Percentiles rank a stretch among this genome's conserved stretches.
These are phyloP conservation scores for Drosophila jambulina DNA, from an alignment of 1,140 invertebrate species.

Conservation along the genomic window DNA sequence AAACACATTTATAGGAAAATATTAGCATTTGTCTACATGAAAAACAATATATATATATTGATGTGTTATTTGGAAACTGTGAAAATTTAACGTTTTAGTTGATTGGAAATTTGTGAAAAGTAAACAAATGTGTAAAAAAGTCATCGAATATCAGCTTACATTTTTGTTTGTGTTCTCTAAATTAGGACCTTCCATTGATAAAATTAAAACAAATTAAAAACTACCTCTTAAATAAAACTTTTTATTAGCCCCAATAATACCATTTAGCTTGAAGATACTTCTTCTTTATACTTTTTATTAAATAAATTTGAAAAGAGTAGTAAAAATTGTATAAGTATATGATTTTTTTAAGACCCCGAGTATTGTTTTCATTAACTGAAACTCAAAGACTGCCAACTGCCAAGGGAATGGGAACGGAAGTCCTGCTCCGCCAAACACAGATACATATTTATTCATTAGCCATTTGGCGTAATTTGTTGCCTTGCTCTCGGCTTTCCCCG, in stretches of 20 bases:
- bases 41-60: neutral
- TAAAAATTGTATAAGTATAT: neutral
- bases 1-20: neutral
- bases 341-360: neutral
- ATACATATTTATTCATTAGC: constrained; percentile 76
- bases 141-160: too few relatives aligned
- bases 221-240: too few relatives aligned
- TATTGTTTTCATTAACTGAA: neutral
- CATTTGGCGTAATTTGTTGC: constrained; percentile 62
- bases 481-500: constrained; percentile 37
- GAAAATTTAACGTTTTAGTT: too few relatives aligned
- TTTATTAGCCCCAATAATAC: neutral
- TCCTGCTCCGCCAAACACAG: constrained; percentile 8
- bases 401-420: neutral
- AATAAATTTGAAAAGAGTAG: neutral
- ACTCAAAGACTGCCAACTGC: neutral
- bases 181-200: too few relatives aligned
- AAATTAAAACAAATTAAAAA: neutral
- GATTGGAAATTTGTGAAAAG: too few relatives aligned
- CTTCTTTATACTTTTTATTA: neutral
- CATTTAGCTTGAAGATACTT: neutral
- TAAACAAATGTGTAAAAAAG: too few relatives aligned
- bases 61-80: too few relatives aligned
- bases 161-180: too few relatives aligned
- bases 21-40: neutral